phyloP scores from a whole-genome alignment of 2,113 vertebrate species.

The Ascaphus truei region DNA sequence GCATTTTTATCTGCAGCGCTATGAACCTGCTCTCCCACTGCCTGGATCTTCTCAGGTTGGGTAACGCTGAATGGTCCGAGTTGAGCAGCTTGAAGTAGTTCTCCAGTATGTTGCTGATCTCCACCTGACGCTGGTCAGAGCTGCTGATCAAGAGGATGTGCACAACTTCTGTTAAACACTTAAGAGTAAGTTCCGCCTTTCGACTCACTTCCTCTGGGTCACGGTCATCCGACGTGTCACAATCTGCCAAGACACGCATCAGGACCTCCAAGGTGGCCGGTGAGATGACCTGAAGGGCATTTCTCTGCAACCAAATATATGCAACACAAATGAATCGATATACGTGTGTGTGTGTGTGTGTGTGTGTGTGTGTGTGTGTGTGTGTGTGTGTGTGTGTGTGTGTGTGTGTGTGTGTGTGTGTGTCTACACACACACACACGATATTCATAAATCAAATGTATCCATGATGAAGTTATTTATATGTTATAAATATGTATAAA shows the following conservation, averaged over 20 bases:
- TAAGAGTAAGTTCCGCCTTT: constrained; percentile 84
- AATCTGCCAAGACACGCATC: constrained; percentile 86
- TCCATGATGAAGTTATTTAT: too few relatives aligned
- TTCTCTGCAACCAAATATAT: constrained; percentile 68
- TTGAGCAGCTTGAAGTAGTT: constrained; percentile 97
- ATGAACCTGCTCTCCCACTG: constrained; percentile 90
- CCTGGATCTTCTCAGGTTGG: constrained; percentile 62
- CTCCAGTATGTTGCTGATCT: constrained; percentile 87
- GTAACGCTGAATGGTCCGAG: constrained; percentile 82
- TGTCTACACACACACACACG: too few relatives aligned
- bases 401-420: too few relatives aligned
- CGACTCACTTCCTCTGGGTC: constrained; percentile 79
- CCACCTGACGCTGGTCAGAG: constrained; percentile 94
- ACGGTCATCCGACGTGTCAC: constrained; percentile 72
- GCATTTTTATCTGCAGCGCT: constrained; percentile 90
- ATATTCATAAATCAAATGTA: too few relatives aligned
- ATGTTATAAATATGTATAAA: too few relatives aligned
- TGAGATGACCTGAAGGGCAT: constrained; percentile 91
- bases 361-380: too few relatives aligned
- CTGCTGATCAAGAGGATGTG: constrained; percentile 89
- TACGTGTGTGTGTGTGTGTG: too few relatives aligned
- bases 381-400: too few relatives aligned
- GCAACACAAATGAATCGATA: background rate
- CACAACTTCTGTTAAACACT: constrained; percentile 91
- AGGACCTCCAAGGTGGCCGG: constrained; percentile 97